Conservation (phyloP, 1,140 invertebrate species). For the Bombyx mandarina region DNA sequence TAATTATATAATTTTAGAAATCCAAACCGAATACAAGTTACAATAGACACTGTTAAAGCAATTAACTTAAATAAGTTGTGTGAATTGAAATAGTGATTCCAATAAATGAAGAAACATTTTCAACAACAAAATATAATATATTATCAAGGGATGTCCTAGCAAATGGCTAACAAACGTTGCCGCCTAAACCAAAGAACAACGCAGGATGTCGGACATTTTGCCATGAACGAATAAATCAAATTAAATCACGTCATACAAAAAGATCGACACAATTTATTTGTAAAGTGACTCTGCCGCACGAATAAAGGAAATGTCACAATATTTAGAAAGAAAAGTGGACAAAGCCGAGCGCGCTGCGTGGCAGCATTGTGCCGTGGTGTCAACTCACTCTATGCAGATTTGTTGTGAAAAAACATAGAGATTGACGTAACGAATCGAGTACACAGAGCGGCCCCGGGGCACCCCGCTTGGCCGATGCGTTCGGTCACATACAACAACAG, state of each 20-base stretch:
- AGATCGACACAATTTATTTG: constrained; percentile 60
- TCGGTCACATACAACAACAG: constrained; percentile 38
- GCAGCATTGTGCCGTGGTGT: constrained; percentile 53
- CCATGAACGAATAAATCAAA: constrained; percentile 66
- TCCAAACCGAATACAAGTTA: neutral
- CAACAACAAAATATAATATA: constrained; percentile 44
- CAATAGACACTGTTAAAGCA: neutral
- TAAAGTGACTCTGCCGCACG: constrained; percentile 47
- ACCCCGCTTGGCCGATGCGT: constrained; percentile 40
- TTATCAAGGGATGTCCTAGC: constrained; percentile 44
- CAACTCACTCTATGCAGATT: constrained; percentile 67
- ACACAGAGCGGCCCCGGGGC: constrained; percentile 22
- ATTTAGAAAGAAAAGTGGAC: constrained; percentile 66
- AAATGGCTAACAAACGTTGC: constrained; percentile 51
- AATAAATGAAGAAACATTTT: constrained; percentile 16
- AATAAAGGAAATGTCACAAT: constrained; percentile 68
- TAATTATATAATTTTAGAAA: neutral
- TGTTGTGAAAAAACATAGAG: constrained; percentile 47
- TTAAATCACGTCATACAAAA: constrained; percentile 58
- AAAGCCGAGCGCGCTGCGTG: constrained; percentile 47
- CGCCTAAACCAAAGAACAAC: constrained; percentile 25
- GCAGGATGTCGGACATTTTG: constrained; percentile 54
- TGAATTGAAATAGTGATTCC: no score
- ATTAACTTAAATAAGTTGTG: neutral
- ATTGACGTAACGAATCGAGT: constrained; percentile 66